Evolutionary conservation across 2,797 vertebrate species (phyloP), one percentile per base, ranked within the genome.

Genomic region (Apodemus agrarius): DNA sequence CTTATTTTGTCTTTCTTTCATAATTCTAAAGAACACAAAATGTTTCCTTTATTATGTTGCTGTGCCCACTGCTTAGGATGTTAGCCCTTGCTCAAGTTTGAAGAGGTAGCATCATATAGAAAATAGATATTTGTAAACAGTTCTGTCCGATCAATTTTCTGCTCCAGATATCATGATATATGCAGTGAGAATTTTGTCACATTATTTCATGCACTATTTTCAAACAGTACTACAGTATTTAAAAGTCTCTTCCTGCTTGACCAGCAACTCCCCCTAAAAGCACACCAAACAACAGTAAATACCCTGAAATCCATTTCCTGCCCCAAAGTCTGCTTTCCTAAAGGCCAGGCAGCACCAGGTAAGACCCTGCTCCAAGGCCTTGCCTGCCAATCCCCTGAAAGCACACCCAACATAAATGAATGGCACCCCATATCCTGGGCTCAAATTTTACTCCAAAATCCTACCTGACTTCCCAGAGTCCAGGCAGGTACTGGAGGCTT

Each of bases 1-100:
- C 12, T 82, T 81, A 82, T 89, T 85, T 40, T 89, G 40, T 46
- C 67, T 59, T 92, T 89, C 76, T 93, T 87, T 96, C 87, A 90
- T 52, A 87, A 43, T 5, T 6, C 24, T n/a, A 43, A 49, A 26
- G 79, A 49, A 14, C 31, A 83, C 13, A 9, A 82, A 80, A 65
- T 37, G 1, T 80, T 93, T 97, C 59, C 4, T 52, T 40, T 67
- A 37, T 52, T 79, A 4, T 91, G 24, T 63, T 85, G 3, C 81
- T 78, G 19, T 37, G 52, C 3, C 63, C 12, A 46, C 46, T 69
- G 11, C 67, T 78, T 54, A 96, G 34, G 57, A 13, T 79, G 21
- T 31, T 85, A 80, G 75, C 4, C 9, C 10, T 86, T 92, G 0
- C 2, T 31, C 61, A 91, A 89, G 11, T 75, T 89, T n/a, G 87